These are phyloP conservation scores for Actinostola sp. DNA, from an alignment of 92 coral and sea anemone species.

Conservation along the genomic window DNA sequence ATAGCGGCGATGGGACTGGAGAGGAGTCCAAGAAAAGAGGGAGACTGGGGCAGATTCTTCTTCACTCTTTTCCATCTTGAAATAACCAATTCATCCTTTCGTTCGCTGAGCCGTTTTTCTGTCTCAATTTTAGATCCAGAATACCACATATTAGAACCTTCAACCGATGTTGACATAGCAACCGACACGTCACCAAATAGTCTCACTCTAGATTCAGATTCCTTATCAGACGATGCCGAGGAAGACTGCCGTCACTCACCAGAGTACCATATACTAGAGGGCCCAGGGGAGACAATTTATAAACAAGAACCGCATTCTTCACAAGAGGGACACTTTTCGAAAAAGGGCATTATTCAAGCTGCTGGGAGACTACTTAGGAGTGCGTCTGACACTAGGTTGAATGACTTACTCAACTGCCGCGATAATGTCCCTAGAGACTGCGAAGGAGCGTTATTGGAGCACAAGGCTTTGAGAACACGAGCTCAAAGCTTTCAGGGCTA, in stretches of 20 bases:
- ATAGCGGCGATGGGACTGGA: too few relatives aligned
- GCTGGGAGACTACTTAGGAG: background rate
- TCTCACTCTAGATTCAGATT: background rate
- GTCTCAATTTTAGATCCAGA: slow-evolving; percentile 1
- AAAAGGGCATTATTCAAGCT: background rate
- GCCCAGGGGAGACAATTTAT: background rate
- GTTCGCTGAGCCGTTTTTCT: background rate
- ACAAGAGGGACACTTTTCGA: background rate
- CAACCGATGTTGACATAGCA: background rate
- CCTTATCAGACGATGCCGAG: background rate
- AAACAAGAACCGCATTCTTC: background rate
- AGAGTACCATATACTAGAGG: slow-evolving; percentile 1
- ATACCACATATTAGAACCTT: slow-evolving; percentile 6
- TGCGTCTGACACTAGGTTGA: background rate
- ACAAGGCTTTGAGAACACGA: too few relatives aligned
- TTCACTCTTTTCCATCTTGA: too few relatives aligned
- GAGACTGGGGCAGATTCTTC: too few relatives aligned
- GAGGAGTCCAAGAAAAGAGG: too few relatives aligned
- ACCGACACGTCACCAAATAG: background rate
- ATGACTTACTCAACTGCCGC: background rate
- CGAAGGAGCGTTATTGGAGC: background rate
- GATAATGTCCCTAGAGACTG: background rate
- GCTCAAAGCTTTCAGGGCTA: too few relatives aligned
- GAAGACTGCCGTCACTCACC: background rate
- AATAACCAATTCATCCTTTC: too few relatives aligned